A percentile compares a stretch with the other conserved stretches of the same genome.
phyloP scores from a whole-genome alignment of 2,888 invertebrate species.

The Amiota minor region DNA sequence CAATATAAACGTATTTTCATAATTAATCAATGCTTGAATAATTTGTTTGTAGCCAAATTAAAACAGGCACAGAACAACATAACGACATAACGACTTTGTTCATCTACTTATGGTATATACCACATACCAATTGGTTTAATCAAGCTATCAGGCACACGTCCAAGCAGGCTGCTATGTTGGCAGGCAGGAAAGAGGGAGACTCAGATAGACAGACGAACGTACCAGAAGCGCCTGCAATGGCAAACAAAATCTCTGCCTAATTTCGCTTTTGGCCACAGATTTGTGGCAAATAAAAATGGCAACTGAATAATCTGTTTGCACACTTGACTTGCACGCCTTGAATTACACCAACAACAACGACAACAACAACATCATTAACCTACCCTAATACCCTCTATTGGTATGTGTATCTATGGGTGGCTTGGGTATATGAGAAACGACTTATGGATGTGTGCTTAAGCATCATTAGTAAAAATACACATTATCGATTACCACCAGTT shows the following conservation, averaged over 20 bases:
- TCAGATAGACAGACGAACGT: no score
- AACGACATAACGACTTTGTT: background rate
- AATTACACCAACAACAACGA: conserved; percentile 33
- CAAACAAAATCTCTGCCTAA: no score
- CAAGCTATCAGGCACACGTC: no score
- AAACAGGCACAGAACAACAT: background rate
- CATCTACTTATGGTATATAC: background rate
- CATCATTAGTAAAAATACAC: conserved; percentile 57
- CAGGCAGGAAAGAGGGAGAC: no score
- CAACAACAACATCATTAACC: background rate
- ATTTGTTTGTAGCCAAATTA: conserved; percentile 50
- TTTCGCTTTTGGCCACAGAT: conserved; percentile 32
- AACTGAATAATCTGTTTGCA: conserved; percentile 35
- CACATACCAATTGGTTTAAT: no score
- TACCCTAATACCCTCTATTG: conserved; percentile 1
- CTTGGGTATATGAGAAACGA: conserved; percentile 35
- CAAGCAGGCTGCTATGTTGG: no score
- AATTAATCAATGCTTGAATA: conserved; percentile 66
- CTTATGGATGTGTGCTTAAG: conserved; percentile 60
- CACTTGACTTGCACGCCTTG: conserved; percentile 33
- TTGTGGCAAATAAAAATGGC: conserved; percentile 33
- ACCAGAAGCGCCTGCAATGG: no score
- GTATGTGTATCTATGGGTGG: conserved; percentile 25
- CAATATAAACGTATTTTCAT: conserved; percentile 68
- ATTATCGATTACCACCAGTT: conserved; percentile 64